These are phyloP conservation scores for Dynastes grantii DNA, from an alignment of 2,888 invertebrate genomes.

Conservation along the genomic window DNA sequence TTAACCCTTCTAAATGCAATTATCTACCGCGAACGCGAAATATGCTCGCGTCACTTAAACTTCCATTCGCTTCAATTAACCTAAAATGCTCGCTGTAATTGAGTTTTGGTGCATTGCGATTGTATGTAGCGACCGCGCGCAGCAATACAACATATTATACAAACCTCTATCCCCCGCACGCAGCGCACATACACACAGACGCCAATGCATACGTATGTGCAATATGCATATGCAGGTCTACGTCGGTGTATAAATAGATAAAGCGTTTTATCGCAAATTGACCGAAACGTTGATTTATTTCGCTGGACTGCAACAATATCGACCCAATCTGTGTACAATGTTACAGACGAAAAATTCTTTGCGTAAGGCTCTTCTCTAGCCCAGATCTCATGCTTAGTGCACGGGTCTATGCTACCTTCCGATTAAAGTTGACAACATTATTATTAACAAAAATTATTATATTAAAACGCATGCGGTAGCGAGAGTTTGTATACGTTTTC, in stretches of 20 bases:
- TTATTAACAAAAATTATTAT: too few relatives aligned
- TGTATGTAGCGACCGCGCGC: background rate
- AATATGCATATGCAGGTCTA: background rate
- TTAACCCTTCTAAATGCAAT: slow-evolving; percentile 24
- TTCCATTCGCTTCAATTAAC: slow-evolving; percentile 58
- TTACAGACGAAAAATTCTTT: too few relatives aligned
- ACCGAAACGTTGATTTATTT: background rate
- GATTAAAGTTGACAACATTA: too few relatives aligned
- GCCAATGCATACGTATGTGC: background rate
- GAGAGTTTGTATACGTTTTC: too few relatives aligned
- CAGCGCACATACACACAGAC: background rate
- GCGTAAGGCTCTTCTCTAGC: too few relatives aligned
- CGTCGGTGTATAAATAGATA: background rate
- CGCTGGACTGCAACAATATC: background rate
- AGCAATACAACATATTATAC: background rate
- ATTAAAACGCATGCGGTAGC: too few relatives aligned
- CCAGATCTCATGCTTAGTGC: too few relatives aligned
- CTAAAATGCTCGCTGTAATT: slow-evolving; percentile 56
- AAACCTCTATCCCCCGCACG: too few relatives aligned
- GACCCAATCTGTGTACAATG: background rate
- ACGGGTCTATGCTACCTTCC: too few relatives aligned
- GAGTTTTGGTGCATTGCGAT: slow-evolving; percentile 30
- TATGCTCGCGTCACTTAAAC: slow-evolving; percentile 53
- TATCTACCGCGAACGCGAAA: slow-evolving; percentile 25
- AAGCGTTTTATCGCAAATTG: slow-evolving; percentile 8